phyloP scores from a whole-genome alignment of 2,113 vertebrate species.

The Corvus hawaiiensis region DNA sequence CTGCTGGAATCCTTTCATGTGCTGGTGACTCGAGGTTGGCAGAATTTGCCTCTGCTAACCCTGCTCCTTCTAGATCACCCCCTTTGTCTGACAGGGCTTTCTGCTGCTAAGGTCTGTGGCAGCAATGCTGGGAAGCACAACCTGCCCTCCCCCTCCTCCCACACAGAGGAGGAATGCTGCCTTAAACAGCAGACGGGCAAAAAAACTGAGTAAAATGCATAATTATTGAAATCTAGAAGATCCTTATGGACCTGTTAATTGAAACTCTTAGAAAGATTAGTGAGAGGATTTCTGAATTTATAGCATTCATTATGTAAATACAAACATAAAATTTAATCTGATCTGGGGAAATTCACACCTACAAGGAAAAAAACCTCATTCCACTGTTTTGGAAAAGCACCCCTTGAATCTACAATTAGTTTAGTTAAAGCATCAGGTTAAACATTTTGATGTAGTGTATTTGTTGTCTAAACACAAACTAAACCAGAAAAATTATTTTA shows the following conservation, averaged over 20 bases:
- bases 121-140: fast-evolving
- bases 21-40: not conserved
- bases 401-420: not conserved
- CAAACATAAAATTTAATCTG: not conserved
- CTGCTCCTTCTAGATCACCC: not conserved
- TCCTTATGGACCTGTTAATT: not conserved
- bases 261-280: not conserved
- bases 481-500: not conserved
- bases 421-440: not conserved
- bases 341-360: not conserved
- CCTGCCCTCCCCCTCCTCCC: not conserved
- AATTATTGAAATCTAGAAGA: not conserved
- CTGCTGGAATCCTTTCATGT: not conserved
- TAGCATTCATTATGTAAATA: not conserved
- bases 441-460: not conserved
- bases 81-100: not conserved
- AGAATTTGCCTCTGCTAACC: not conserved
- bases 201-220: not conserved
- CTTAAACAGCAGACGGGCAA: not conserved
- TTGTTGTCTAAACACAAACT: not conserved
- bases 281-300: not conserved
- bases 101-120: not conserved
- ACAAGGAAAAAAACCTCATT: not conserved
- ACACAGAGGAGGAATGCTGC: fast-evolving
- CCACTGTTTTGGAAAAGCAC: not conserved